Percentiles rank a stretch among this genome's conserved stretches.
These are phyloP conservation scores for Antheraea pernyi DNA, from an alignment of 1,140 invertebrate genomes.

Conservation along the genomic window DNA sequence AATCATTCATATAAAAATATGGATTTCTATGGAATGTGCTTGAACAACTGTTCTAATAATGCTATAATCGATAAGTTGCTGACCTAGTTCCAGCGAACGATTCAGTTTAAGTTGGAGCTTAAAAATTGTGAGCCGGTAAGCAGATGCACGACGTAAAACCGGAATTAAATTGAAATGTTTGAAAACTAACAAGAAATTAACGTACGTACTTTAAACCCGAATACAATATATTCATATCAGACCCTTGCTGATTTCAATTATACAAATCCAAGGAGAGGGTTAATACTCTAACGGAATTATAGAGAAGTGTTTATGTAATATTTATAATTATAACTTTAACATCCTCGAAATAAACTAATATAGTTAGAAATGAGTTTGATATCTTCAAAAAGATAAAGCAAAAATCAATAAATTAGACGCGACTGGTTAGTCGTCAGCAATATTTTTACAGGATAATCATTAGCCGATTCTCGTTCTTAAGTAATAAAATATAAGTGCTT, in stretches of 20 bases:
- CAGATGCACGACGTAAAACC: not conserved
- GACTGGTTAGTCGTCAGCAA: no score
- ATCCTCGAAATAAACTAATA: no score
- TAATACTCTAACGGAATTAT: not conserved
- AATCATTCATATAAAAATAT: not conserved
- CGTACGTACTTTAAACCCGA: not conserved
- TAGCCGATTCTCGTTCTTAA: no score
- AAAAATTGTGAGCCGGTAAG: not conserved
- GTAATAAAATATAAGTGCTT: no score
- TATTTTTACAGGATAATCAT: no score
- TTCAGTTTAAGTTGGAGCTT: not conserved
- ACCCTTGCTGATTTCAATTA: not conserved
- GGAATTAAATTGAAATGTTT: conserved; percentile 2
- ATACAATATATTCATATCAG: not conserved
- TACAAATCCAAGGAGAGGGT: not conserved
- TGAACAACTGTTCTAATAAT: conserved; percentile 1
- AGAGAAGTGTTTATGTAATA: no score
- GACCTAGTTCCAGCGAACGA: not conserved
- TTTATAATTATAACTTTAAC: no score
- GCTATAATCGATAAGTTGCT: conserved; percentile 1
- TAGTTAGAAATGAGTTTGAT: no score
- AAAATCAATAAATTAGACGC: no score
- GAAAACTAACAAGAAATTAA: conserved; percentile 3
- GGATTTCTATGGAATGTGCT: not conserved
- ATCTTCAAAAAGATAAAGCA: no score